These are phyloP conservation scores for Drosophila nasuta DNA, from an alignment of 1,140 invertebrate genomes.

Conservation along the genomic window DNA sequence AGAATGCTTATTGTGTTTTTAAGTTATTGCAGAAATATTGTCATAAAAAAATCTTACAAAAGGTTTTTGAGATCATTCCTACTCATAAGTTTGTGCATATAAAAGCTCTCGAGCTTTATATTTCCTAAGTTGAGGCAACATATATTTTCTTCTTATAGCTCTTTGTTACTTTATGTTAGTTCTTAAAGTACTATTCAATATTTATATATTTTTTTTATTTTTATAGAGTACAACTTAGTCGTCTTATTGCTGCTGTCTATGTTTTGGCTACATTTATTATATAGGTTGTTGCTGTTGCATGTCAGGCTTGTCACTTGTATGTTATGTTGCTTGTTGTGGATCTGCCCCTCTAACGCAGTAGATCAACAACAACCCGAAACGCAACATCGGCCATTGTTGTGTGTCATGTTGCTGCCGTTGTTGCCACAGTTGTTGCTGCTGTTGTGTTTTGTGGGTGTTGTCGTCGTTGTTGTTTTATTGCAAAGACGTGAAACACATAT, in stretches of 20 bases:
- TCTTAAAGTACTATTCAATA: no score
- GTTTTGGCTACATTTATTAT: conserved; percentile 40
- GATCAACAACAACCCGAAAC: conserved; percentile 59
- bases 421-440: not conserved
- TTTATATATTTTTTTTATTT: not conserved
- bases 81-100: no score
- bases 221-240: conserved; percentile 5
- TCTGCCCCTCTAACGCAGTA: conserved; percentile 35
- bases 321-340: conserved; percentile 4
- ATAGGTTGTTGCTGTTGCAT: conserved; percentile 48
- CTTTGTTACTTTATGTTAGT: no score
- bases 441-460: conserved; percentile 34
- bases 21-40: no score
- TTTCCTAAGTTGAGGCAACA: no score
- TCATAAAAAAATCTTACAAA: no score
- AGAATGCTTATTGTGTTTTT: no score
- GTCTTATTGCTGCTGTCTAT: conserved; percentile 51
- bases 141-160: no score
- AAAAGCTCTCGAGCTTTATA: no score
- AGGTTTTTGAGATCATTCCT: no score
- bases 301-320: conserved; percentile 1
- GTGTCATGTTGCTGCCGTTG: conserved; percentile 5
- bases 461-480: conserved; percentile 66
- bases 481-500: conserved; percentile 65
- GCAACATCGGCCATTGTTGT: conserved; percentile 19